Evolutionary conservation across 1,140 invertebrate species (phyloP).

Genomic region (Ylistrum balloti): DNA sequence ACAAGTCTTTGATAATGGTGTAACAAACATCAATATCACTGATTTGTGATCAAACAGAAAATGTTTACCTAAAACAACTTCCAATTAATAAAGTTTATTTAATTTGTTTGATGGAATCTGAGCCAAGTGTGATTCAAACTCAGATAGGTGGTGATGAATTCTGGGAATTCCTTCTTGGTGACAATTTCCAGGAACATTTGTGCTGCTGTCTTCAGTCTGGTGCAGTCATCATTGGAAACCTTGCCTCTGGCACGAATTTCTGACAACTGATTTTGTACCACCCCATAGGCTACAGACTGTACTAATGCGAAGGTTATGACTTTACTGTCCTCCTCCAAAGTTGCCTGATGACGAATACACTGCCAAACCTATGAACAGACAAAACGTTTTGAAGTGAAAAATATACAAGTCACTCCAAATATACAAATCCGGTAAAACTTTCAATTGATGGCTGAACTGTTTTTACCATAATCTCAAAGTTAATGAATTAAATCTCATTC

Average conservation of each 20-base stretch:
- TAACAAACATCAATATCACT: too few species aligned
- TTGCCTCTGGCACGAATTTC: constrained; percentile 46
- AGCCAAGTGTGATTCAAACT: constrained; percentile 64
- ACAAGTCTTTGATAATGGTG: too few species aligned
- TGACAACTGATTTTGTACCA: constrained; percentile 44
- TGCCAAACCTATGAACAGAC: constrained; percentile 87
- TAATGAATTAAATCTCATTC: too few species aligned
- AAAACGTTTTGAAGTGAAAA: too few species aligned
- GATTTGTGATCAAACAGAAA: too few species aligned
- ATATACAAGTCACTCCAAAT: too few species aligned
- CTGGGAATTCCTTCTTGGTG: constrained; percentile 67
- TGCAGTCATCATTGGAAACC: constrained; percentile 28
- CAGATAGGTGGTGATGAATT: constrained; percentile 72
- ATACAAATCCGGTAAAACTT: too few species aligned
- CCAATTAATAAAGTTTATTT: background rate
- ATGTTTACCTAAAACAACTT: too few species aligned
- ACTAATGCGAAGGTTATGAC: constrained; percentile 62
- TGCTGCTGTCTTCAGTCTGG: constrained; percentile 55
- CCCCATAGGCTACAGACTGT: constrained; percentile 52
- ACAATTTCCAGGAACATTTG: constrained; percentile 68
- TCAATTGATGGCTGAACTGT: too few species aligned
- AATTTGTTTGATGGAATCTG: constrained; percentile 51
- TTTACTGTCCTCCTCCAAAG: constrained; percentile 74
- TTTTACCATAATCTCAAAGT: too few species aligned
- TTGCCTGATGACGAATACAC: constrained; percentile 87